A percentile compares a stretch with the other conserved stretches of the same genome.
These are phyloP conservation scores for Craseonycteris thonglongyai DNA, from an alignment of 2,113 vertebrate genomes.

Conservation along the genomic window DNA sequence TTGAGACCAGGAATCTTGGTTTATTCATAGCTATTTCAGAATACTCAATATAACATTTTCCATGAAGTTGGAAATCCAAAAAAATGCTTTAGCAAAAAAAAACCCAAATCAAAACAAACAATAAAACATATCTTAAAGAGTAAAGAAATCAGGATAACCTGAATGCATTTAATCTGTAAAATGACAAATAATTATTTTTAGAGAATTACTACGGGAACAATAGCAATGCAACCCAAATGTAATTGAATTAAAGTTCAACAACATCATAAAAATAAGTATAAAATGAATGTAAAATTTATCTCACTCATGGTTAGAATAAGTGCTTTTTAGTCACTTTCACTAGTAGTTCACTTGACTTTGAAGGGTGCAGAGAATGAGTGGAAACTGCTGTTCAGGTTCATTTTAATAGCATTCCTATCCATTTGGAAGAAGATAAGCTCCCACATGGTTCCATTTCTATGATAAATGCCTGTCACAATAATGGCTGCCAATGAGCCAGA, in stretches of 20 bases:
- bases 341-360: conserved; percentile 1
- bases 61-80: neutral
- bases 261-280: conserved; percentile 49
- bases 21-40: neutral
- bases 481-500: conserved; percentile 44
- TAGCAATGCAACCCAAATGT: conserved; percentile 49
- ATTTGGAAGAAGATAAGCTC: conserved; percentile 58
- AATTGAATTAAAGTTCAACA: conserved; percentile 63
- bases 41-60: neutral
- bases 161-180: neutral
- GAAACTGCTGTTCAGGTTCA: conserved; percentile 35
- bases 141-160: conserved; percentile 17
- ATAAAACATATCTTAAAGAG: neutral
- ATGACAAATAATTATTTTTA: conserved; percentile 45
- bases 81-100: neutral
- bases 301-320: conserved; percentile 38
- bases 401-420: conserved; percentile 60
- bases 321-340: neutral
- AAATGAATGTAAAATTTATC: conserved; percentile 42
- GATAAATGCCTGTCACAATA: conserved; percentile 65
- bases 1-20: neutral
- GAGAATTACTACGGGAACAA: neutral
- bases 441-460: conserved; percentile 42
- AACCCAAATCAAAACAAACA: too few relatives aligned
- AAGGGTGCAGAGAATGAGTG: neutral